Evolutionary conservation across 2,797 vertebrate species (phyloP), one percentile per base, ranked within the genome.

Genomic region (Centropyge bicolor): DNA sequence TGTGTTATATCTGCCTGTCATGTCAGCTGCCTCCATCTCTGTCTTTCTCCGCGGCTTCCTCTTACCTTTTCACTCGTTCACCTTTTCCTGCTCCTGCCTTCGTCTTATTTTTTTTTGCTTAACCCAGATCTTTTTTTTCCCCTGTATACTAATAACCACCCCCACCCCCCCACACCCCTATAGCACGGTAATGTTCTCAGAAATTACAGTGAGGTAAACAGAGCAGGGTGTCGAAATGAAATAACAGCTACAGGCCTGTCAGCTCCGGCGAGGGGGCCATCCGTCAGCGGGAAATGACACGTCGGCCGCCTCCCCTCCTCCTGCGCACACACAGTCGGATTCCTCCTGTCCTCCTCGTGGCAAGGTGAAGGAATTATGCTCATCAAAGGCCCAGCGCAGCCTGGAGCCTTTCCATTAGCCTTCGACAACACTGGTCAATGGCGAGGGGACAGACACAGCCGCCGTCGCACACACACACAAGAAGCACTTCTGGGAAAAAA

Each of bases 161-260:
- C 20, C 68, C 68, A n/a, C 35, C n/a, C 31, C 8, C 46, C 16
- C 45, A 60, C 51, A 49, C 71, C 69, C 75, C 62, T 31, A 54
- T 61, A 76, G 84, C 81, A 89, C 88, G 80, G 89, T 92, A 92
- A 94, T 93, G 90, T 92, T 94, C 87, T 90, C 86, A 81, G 84
- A 90, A 91, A 93, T 93, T 93, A 93, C 89, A 91, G 84, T 83
- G 85, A 87, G 92, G 92, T 93, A 94, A 95, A 95, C 93, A 94
- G 91, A 91, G 92, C 88, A 87, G 78, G 85, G 85, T 85, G 89
- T 90, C 31, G 77, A 90, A 92, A 93, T 94, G 87, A 94, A 94
- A 93, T 91, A 92, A 92, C 86, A 80, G 88, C 91, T 88, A 91
- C 78, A 6, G 86, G 86, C 86, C 90, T 92, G 92, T 94, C 93